These are phyloP conservation scores for Bubo bubo DNA, from an alignment of 2,113 vertebrate species.

Conservation along the genomic window DNA sequence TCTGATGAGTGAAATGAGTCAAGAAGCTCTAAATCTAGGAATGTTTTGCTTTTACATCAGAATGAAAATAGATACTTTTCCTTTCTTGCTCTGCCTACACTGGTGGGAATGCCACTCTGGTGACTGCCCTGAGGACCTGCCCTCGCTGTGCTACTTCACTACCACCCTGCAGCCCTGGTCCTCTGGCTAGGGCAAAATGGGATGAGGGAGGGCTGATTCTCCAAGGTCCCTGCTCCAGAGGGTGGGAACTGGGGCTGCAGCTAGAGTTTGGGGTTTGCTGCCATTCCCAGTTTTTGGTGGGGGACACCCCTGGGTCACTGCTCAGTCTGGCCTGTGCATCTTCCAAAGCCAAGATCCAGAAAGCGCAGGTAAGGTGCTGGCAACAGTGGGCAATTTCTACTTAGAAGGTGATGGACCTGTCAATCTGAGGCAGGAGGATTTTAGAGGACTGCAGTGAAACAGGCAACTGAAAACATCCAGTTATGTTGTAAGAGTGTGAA, in stretches of 20 bases:
- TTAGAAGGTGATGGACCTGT: neutral
- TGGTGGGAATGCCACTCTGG: neutral
- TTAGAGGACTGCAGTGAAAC: neutral
- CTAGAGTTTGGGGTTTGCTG: neutral
- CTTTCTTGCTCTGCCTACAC: neutral
- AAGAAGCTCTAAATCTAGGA: neutral
- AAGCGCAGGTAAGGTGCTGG: neutral
- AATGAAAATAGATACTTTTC: neutral
- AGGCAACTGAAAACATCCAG: neutral
- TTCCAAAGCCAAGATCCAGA: neutral
- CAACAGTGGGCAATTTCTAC: neutral
- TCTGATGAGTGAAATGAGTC: neutral
- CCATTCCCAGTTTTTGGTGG: neutral
- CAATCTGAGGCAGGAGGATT: neutral
- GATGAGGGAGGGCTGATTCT: neutral
- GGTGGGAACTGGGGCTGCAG: no score
- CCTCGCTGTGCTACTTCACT: accelerated
- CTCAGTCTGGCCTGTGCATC: neutral
- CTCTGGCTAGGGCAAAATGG: neutral
- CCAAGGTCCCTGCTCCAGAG: neutral
- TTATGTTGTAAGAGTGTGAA: accelerated
- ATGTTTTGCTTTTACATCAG: neutral
- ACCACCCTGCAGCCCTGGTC: neutral
- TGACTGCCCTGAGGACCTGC: neutral
- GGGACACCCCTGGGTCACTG: accelerated